Evolutionary conservation across 2,797 vertebrate genomes (phyloP), one percentile per base, ranked within the genome.

Genomic region (Loris lydekkerianus): DNA sequence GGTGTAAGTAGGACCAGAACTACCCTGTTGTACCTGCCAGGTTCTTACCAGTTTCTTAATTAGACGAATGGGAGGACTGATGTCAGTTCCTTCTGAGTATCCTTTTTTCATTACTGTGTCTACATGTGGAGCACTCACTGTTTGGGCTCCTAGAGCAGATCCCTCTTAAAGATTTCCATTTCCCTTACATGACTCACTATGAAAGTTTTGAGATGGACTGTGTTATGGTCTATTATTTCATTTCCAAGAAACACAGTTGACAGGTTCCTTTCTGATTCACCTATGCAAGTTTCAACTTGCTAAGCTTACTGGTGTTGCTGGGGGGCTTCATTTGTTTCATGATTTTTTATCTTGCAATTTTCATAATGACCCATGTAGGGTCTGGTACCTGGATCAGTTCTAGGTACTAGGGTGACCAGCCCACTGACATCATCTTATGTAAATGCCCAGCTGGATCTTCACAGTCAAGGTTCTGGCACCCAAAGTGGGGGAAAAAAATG

Each of bases 21-120:
- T 11, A 60, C 29, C 31, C n/a, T 95, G 18, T 78, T 61, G 31
- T 17, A 53, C 40, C 81, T 49, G 4, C 31, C 53, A 83, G 63
- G 23, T 17, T 86, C 34, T 72, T 17, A 58, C n/a, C 75, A 92
- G 6, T 72, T 94, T 96, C 49, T 86, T 56, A 65, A 27, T 43
- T 34, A 69, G 43, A 76, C 77, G 37, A n/a, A 21, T 37, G 56
- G 53, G 20, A 96, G 8, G 86, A 75, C 23, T 18, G 27, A 72
- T 40, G 34, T 34, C 60, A 76, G 34, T 65, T 88, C 43, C 75
- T 58, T 23, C 21, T 14, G 43, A 83, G 17, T 17, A 27, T 46
- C 81, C 31, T 58, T 72, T 46, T 49, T 88, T 75, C 29, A 77
- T 56, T 46, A 46, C 40, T 56, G 6, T 72, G 56, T 83, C 88